Evolutionary conservation across 2,113 vertebrate genomes (phyloP).

Genomic region (Hyperopisus bebe): DNA sequence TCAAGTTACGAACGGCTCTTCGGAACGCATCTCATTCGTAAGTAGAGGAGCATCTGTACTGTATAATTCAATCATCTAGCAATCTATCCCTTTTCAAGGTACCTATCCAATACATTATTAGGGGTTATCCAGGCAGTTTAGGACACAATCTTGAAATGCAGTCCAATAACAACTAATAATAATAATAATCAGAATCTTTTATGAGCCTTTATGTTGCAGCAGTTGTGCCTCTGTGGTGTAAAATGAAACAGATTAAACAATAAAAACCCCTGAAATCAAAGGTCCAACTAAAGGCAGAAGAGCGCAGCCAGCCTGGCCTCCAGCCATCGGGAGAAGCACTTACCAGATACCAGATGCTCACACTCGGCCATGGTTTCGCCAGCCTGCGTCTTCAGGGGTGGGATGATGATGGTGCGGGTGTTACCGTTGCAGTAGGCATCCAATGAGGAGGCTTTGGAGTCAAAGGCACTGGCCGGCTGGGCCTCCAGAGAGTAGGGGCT

Average conservation of each 20-base stretch:
- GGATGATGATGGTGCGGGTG: conserved; percentile 91
- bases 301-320: not conserved
- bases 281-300: not conserved
- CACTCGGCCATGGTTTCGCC: conserved; percentile 78
- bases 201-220: not conserved
- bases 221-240: not conserved
- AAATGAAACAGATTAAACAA: not conserved
- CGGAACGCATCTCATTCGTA: no score
- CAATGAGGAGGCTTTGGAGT: conserved; percentile 75
- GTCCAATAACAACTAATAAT: not conserved
- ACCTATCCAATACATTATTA: not conserved
- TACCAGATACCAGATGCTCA: conserved; percentile 85
- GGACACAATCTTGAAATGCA: not conserved
- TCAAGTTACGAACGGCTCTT: no score
- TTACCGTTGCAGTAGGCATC: conserved; percentile 80
- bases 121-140: not conserved
- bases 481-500: conserved; percentile 81
- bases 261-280: not conserved
- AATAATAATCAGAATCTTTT: not conserved
- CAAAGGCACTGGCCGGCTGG: conserved; percentile 62
- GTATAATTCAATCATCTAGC: not conserved
- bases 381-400: conserved; percentile 87
- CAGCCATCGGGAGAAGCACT: conserved; percentile 1
- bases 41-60: no score
- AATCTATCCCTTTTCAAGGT: not conserved